phyloP scores from a whole-genome alignment of 1,140 invertebrate genomes.

The Oncopodura yosiiana region DNA sequence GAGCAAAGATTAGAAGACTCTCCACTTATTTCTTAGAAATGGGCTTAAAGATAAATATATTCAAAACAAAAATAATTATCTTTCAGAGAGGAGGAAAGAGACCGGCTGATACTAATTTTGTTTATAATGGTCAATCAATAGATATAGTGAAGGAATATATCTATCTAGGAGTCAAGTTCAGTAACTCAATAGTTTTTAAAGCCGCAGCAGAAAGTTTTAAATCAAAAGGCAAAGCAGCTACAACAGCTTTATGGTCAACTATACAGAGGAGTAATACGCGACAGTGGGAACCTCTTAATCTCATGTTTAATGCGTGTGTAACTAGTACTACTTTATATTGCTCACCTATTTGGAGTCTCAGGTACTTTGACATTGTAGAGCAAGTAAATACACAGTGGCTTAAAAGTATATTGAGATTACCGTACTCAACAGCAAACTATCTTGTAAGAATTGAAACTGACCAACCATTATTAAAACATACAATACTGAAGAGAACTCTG shows the following conservation, averaged over 20 bases:
- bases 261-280: background rate
- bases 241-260: background rate
- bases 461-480: background rate
- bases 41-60: constrained; percentile 28
- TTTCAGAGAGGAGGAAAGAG: background rate
- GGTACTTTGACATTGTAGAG: background rate
- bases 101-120: background rate
- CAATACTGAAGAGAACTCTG: background rate
- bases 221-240: background rate
- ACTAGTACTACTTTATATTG: background rate
- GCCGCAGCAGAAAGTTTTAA: too few species aligned
- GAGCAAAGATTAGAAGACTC: background rate
- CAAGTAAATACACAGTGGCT: background rate
- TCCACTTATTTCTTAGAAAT: constrained; percentile 1
- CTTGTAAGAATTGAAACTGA: constrained; percentile 8
- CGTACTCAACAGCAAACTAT: background rate
- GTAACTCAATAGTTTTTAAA: too few species aligned
- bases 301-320: background rate
- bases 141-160: constrained; percentile 5
- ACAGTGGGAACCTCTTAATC: background rate
- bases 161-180: constrained; percentile 17
- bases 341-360: constrained; percentile 2
- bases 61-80: constrained; percentile 25
- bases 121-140: background rate
- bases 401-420: background rate